Evolutionary conservation across 2,888 invertebrate species (phyloP).

Genomic region (Eupithecia insigniata): DNA sequence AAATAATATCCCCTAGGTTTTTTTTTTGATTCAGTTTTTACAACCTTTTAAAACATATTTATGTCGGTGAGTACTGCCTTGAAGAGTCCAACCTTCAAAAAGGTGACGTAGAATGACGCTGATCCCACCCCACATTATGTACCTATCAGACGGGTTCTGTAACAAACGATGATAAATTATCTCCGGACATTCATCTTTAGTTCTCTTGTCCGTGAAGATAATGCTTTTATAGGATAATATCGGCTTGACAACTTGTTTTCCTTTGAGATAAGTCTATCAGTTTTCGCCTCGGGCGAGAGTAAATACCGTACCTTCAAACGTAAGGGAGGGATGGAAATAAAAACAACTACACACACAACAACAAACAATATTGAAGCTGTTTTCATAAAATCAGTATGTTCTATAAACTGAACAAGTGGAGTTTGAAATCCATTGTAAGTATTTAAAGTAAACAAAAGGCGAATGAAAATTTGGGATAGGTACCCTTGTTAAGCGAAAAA

Average conservation of each 20-base stretch:
- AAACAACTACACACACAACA: no score
- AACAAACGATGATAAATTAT: slow-evolving; percentile 27
- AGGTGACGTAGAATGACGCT: slow-evolving; percentile 28
- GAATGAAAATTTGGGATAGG: not conserved
- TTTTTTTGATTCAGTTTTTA: no score
- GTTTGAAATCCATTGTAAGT: not conserved
- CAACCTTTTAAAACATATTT: no score
- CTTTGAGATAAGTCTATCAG: slow-evolving; percentile 5
- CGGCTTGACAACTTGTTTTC: slow-evolving; percentile 12
- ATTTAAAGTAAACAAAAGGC: not conserved
- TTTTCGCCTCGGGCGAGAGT: not conserved
- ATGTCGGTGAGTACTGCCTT: not conserved
- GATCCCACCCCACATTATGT: slow-evolving; percentile 21
- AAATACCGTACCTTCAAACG: not conserved
- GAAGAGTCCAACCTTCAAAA: slow-evolving; percentile 18
- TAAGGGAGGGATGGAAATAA: not conserved
- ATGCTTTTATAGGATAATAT: slow-evolving; percentile 14
- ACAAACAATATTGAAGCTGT: not conserved
- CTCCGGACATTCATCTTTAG: slow-evolving; percentile 15
- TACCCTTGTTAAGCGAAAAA: no score
- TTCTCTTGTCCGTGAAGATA: slow-evolving; percentile 13
- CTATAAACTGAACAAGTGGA: not conserved
- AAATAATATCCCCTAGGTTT: no score
- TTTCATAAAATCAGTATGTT: not conserved
- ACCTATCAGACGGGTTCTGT: slow-evolving; percentile 8